Evolutionary conservation across 2,113 vertebrate genomes (phyloP).

Genomic region (Grus americana): DNA sequence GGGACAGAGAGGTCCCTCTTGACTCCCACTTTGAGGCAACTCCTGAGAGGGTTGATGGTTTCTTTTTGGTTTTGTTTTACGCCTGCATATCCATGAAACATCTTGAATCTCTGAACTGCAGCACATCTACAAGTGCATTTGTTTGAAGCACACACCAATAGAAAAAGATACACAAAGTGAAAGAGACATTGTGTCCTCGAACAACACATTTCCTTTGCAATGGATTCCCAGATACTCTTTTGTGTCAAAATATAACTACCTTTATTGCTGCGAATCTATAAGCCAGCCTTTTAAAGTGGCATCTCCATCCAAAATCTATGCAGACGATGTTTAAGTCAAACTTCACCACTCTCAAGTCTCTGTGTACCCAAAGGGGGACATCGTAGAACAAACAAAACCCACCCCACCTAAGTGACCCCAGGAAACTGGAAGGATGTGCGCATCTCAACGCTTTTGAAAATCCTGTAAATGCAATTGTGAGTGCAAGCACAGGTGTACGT

Average conservation of each 20-base stretch:
- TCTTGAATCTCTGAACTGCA: neutral
- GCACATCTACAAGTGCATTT: neutral
- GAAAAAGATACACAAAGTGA: neutral
- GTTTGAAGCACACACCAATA: neutral
- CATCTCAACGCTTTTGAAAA: neutral
- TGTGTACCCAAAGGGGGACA: neutral
- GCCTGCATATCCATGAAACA: neutral
- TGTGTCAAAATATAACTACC: neutral
- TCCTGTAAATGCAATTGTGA: neutral
- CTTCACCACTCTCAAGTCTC: neutral
- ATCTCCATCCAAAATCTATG: neutral
- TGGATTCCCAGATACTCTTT: neutral
- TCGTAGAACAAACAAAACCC: neutral
- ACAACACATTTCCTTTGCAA: neutral
- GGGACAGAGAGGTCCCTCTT: neutral
- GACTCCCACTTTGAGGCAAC: neutral
- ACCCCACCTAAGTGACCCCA: neutral
- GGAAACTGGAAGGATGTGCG: neutral
- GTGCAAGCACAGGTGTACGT: too few species aligned
- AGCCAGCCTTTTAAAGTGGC: neutral
- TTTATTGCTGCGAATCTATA: neutral
- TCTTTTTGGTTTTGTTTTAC: neutral
- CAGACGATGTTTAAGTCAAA: neutral
- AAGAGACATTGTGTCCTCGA: neutral
- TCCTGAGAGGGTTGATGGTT: neutral